Percentiles rank a stretch among this genome's conserved stretches.
Conservation (phyloP, 2,888 invertebrate genomes). For the Therioaphis trifolii region DNA sequence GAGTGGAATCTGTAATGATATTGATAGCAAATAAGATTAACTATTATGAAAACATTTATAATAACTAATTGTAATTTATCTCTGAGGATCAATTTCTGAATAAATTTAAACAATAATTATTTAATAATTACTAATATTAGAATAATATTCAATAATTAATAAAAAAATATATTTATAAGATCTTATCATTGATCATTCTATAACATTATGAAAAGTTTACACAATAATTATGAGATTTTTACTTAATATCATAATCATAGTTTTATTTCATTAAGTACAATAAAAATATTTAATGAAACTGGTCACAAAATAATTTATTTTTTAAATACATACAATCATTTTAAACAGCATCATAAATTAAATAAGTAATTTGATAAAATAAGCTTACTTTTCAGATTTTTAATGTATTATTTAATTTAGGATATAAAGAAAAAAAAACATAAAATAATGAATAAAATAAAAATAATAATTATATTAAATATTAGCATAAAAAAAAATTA, state of each 20-base stretch:
- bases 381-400: not conserved
- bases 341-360: conserved; percentile 8
- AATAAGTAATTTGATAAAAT: conserved; percentile 32
- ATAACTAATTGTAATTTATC: not conserved
- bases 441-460: conserved; percentile 34
- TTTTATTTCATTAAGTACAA: conserved; percentile 54
- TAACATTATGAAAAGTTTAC: conserved; percentile 4
- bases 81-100: not conserved
- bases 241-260: conserved; percentile 17
- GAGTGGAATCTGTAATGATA: not conserved
- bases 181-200: conserved; percentile 23
- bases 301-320: conserved; percentile 33
- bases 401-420: not conserved
- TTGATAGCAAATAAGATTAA: not conserved
- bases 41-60: no score
- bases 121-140: conserved; percentile 14
- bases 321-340: conserved; percentile 12
- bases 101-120: not conserved
- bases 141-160: not conserved
- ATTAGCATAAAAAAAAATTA: conserved; percentile 49
- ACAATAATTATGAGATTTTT: conserved; percentile 29
- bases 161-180: conserved; percentile 12
- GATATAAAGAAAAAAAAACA: not conserved
- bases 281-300: conserved; percentile 4
- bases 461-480: conserved; percentile 22